Conservation (phyloP, 2,888 invertebrate species). For the Pristionchus fissidentatus region DNA sequence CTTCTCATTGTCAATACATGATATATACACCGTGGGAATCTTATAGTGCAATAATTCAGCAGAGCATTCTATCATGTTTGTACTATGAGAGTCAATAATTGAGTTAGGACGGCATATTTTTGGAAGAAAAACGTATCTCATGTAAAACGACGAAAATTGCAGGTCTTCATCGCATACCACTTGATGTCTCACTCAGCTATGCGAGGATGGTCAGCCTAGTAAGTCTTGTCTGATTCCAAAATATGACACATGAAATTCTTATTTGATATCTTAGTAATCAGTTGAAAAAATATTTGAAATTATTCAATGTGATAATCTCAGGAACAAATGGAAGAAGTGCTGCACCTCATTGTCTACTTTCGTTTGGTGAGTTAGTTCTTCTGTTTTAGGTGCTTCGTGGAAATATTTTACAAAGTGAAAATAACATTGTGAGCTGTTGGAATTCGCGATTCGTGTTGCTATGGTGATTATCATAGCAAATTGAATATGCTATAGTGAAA, state of each 20-base stretch:
- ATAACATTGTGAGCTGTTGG: not conserved
- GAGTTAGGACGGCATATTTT: no score
- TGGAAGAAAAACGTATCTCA: no score
- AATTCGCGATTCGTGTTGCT: not conserved
- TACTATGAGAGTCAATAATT: no score
- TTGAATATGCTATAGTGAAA: no score
- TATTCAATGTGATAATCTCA: not conserved
- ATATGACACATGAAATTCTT: not conserved
- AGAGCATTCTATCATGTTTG: no score
- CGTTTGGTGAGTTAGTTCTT: not conserved
- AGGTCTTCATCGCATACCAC: not conserved
- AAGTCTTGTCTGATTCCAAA: not conserved
- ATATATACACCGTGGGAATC: not conserved
- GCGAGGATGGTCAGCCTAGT: conserved; percentile 10
- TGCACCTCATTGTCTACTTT: conserved; percentile 25
- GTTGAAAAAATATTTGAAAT: not conserved
- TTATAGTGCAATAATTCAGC: no score
- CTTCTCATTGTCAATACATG: not conserved
- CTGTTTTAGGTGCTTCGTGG: no score
- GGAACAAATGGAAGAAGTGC: conserved; percentile 24
- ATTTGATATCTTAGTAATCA: no score
- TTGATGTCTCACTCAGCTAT: conserved; percentile 31
- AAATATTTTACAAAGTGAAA: not conserved
- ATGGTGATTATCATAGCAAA: no score
- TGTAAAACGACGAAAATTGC: not conserved